A percentile compares a stretch with the other conserved stretches of the same genome.
phyloP scores from a whole-genome alignment of 2,888 invertebrate genomes.

The Agrotis clavis region DNA sequence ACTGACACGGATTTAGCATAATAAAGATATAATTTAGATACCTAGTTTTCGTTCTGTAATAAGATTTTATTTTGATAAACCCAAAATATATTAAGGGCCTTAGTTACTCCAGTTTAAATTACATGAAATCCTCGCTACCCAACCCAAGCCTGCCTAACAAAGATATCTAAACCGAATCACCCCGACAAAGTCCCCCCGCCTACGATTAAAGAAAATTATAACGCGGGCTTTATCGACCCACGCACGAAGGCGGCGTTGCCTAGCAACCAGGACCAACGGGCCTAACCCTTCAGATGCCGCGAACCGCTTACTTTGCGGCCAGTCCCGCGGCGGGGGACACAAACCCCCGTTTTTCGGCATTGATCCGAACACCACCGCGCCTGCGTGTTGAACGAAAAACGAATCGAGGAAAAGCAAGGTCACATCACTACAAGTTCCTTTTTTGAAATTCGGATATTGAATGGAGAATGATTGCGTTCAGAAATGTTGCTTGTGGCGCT shows the following conservation, averaged over 20 bases:
- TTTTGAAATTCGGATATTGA: conserved; percentile 89
- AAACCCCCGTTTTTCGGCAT: conserved; percentile 89
- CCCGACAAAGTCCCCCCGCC: conserved; percentile 70
- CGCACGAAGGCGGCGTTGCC: conserved; percentile 84
- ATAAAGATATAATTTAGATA: too few species aligned
- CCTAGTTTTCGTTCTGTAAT: neutral
- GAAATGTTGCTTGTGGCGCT: conserved; percentile 79
- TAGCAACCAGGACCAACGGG: conserved; percentile 83
- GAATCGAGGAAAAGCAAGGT: conserved; percentile 88
- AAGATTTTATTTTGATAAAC: neutral
- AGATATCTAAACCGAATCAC: conserved; percentile 72
- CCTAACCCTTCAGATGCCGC: conserved; percentile 89
- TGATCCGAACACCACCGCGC: conserved; percentile 88
- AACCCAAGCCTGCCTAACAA: conserved; percentile 64
- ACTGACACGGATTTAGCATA: neutral
- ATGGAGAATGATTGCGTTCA: conserved; percentile 86
- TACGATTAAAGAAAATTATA: conserved; percentile 88
- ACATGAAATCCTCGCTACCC: conserved; percentile 50
- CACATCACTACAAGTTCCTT: conserved; percentile 89
- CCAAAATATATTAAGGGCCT: conserved; percentile 5
- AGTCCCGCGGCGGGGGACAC: conserved; percentile 79
- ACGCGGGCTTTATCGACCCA: conserved; percentile 85
- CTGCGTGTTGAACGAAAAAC: conserved; percentile 89
- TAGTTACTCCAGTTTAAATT: conserved; percentile 19
- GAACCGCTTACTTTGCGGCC: conserved; percentile 87